phyloP scores from a whole-genome alignment of 2,888 invertebrate species.

The Ferdinandea cuprea region DNA sequence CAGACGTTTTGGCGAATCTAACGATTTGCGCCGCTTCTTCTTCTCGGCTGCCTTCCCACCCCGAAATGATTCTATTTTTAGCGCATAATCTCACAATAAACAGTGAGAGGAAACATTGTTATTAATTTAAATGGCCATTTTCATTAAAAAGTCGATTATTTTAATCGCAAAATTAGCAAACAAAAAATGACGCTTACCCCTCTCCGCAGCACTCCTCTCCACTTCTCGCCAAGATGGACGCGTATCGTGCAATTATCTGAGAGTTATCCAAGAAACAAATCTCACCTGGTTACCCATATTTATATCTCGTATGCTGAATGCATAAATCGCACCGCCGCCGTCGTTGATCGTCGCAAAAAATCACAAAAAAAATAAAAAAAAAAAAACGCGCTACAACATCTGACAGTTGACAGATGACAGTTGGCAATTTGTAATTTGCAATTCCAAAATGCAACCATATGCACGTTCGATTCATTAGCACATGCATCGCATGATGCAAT shows the following conservation, averaged over 20 bases:
- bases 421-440: constrained; percentile 69
- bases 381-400: constrained; percentile 10
- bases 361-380: constrained; percentile 21
- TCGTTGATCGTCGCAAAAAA: too few relatives aligned
- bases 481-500: constrained; percentile 68
- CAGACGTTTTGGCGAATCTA: constrained; percentile 60
- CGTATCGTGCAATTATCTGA: constrained; percentile 56
- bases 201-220: background rate
- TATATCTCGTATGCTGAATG: constrained; percentile 51
- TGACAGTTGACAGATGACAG: constrained; percentile 69
- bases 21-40: constrained; percentile 20
- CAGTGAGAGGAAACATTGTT: background rate
- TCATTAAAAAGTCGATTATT: constrained; percentile 51
- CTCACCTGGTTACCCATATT: constrained; percentile 53
- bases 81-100: constrained; percentile 23
- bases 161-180: constrained; percentile 40
- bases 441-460: constrained; percentile 70
- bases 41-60: background rate
- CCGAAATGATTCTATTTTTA: constrained; percentile 31
- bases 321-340: constrained; percentile 31
- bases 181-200: background rate
- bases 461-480: constrained; percentile 65
- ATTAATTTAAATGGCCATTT: constrained; percentile 24
- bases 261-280: constrained; percentile 26
- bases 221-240: constrained; percentile 7